Evolutionary conservation across 2,113 vertebrate species (phyloP).

Genomic region (Atractosteus spatula): DNA sequence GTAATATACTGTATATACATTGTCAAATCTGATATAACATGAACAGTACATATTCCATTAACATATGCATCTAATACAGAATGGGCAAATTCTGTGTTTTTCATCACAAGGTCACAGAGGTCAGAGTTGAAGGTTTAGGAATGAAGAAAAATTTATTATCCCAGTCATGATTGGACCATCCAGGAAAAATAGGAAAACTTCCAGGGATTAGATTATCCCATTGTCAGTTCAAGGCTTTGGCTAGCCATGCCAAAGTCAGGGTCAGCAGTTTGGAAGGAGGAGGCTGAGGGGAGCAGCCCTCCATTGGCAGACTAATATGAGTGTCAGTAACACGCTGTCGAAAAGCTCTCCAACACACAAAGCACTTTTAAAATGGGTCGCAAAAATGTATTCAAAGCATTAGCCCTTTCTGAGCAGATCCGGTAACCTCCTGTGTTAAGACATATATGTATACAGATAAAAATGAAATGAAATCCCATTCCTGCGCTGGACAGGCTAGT

Average conservation of each 20-base stretch:
- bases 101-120: slow-evolving; percentile 28
- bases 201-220: too few relatives aligned
- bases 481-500: slow-evolving; percentile 48
- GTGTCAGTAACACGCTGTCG: slow-evolving; percentile 40
- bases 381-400: slow-evolving; percentile 31
- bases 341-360: slow-evolving; percentile 39
- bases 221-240: too few relatives aligned
- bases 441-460: slow-evolving; percentile 36
- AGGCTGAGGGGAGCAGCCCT: too few relatives aligned
- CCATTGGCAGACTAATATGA: not conserved
- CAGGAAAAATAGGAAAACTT: too few relatives aligned
- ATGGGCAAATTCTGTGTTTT: not conserved
- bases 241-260: too few relatives aligned
- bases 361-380: slow-evolving; percentile 50
- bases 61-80: too few relatives aligned
- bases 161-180: too few relatives aligned
- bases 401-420: slow-evolving; percentile 34
- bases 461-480: slow-evolving; percentile 52
- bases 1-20: not conserved
- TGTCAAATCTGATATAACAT: slow-evolving; percentile 1
- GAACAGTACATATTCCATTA: not conserved
- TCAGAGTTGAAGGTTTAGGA: slow-evolving; percentile 23
- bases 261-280: too few relatives aligned
- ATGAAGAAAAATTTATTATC: not conserved
- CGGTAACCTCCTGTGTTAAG: not conserved